Percentiles rank a stretch among this genome's conserved stretches.
phyloP scores from a whole-genome alignment of 2,797 vertebrate species.

The Muscicapa comitata region DNA sequence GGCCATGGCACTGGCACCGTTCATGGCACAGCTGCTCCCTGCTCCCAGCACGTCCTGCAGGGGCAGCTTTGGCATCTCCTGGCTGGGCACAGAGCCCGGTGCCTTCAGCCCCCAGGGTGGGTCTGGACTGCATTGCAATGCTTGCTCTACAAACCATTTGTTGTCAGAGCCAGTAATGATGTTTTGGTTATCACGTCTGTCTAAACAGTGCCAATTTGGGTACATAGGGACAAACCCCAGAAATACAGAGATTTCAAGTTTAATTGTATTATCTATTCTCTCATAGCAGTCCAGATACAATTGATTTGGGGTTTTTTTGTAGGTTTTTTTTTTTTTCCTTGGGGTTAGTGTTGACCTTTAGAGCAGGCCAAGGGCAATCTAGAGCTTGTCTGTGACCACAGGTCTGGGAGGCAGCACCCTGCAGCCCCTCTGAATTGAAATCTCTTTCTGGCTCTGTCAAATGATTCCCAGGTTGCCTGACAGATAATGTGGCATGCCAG shows the following conservation, averaged over 20 bases:
- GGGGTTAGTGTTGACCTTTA: not conserved
- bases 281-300: not conserved
- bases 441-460: not conserved
- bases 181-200: not conserved
- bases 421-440: conserved; percentile 8
- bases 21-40: not conserved
- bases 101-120: not conserved
- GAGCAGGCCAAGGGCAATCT: not conserved
- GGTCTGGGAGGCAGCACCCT: not conserved
- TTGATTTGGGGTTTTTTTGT: no score
- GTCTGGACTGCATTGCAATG: not conserved
- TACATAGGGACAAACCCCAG: not conserved
- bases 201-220: not conserved
- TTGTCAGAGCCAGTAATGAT: not conserved
- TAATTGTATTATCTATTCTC: not conserved
- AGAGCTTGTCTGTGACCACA: not conserved
- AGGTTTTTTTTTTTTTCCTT: not conserved
- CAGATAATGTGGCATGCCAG: conserved; percentile 28
- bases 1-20: rapidly evolving
- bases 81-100: not conserved
- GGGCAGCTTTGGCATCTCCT: not conserved
- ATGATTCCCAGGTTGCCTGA: conserved; percentile 48
- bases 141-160: not conserved
- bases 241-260: not conserved
- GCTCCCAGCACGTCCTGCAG: rapidly evolving